Percentiles rank a stretch among this genome's conserved stretches.
phyloP scores from a whole-genome alignment of 2,797 vertebrate genomes.

The Falco peregrinus region DNA sequence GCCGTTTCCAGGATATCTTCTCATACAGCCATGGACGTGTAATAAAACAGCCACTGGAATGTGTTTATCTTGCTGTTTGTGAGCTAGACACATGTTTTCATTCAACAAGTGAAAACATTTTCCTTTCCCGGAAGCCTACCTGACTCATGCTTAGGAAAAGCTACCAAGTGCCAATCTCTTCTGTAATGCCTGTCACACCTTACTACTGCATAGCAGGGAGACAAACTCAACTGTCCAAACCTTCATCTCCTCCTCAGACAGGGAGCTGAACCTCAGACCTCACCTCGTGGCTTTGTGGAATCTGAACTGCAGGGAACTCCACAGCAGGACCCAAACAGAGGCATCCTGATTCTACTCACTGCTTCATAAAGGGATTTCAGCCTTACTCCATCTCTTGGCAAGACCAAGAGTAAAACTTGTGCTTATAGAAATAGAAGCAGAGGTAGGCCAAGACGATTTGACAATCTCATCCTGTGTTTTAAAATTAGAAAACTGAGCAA shows the following conservation, averaged over 20 bases:
- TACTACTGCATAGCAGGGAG: neutral
- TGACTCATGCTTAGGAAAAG: neutral
- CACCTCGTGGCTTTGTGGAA: neutral
- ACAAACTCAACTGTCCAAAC: rapidly evolving
- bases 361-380: neutral
- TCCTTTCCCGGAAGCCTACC: neutral
- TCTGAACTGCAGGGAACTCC: neutral
- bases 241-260: neutral
- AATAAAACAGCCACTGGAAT: neutral
- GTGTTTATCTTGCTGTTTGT: rapidly evolving
- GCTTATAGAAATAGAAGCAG: neutral
- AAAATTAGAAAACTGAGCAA: neutral
- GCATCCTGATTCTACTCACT: neutral
- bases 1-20: neutral
- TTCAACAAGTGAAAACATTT: neutral
- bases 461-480: neutral
- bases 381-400: neutral
- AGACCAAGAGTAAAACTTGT: neutral
- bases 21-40: neutral
- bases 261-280: neutral
- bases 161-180: neutral
- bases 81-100: neutral
- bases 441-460: neutral
- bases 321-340: neutral
- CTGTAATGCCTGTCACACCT: neutral